These are phyloP conservation scores for Spicauda simplicius DNA, from an alignment of 2,888 invertebrate genomes.

Conservation along the genomic window DNA sequence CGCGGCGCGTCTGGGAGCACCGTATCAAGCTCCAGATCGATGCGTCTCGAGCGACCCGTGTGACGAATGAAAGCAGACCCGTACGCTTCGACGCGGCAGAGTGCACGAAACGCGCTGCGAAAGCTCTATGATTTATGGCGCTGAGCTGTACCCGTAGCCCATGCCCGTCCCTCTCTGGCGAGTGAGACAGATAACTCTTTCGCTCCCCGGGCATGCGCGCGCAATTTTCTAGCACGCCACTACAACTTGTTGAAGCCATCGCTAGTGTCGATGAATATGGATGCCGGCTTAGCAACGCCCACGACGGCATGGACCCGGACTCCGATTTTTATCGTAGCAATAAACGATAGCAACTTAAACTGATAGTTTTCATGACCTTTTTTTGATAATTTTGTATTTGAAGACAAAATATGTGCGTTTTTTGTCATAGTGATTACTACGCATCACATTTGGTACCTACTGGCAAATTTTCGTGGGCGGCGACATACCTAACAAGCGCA, in stretches of 20 bases:
- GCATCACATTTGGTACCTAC: not conserved
- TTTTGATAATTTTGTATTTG: not conserved
- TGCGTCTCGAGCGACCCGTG: slow-evolving; percentile 12
- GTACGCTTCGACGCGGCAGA: slow-evolving; percentile 1
- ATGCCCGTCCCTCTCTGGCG: slow-evolving; percentile 13
- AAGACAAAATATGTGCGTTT: not conserved
- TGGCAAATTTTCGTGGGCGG: not conserved
- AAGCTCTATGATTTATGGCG: slow-evolving; percentile 33
- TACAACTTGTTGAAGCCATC: slow-evolving; percentile 57
- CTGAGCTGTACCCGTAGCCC: slow-evolving; percentile 1
- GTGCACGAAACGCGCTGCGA: slow-evolving; percentile 18
- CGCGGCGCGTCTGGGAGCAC: slow-evolving; percentile 1
- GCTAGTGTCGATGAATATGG: slow-evolving; percentile 30
- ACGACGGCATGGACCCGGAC: not conserved
- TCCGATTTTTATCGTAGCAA: not conserved
- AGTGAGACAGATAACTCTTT: slow-evolving; percentile 42
- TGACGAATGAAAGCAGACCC: slow-evolving; percentile 11
- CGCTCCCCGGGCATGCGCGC: slow-evolving; percentile 52
- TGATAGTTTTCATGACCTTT: not conserved
- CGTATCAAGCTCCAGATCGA: slow-evolving; percentile 16
- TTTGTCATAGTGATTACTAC: not conserved
- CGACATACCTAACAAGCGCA: not conserved
- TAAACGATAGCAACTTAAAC: not conserved
- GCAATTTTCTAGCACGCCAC: slow-evolving; percentile 48
- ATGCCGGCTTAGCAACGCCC: slow-evolving; percentile 17